These are phyloP conservation scores for Caenorhabditis angaria DNA, from an alignment of 2,888 invertebrate genomes.

Conservation along the genomic window DNA sequence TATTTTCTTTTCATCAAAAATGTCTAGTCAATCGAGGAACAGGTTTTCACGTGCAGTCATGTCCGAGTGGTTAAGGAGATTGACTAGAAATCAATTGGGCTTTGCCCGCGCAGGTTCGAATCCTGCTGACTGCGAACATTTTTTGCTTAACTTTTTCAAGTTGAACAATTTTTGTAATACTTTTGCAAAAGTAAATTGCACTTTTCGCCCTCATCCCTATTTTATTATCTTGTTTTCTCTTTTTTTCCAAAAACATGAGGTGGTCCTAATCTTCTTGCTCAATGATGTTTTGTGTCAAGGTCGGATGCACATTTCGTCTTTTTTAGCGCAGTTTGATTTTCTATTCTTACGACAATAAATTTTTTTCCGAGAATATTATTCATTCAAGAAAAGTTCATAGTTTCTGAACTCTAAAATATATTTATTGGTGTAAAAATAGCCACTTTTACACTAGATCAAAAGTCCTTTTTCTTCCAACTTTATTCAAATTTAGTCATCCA, in stretches of 20 bases:
- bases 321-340: no score
- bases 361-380: no score
- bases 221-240: not conserved
- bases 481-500: not conserved
- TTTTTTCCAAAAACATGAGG: no score
- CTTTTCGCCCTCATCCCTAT: not conserved
- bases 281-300: not conserved
- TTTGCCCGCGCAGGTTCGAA: constrained; percentile 62
- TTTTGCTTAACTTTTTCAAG: constrained; percentile 3
- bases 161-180: not conserved
- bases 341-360: no score
- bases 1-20: no score
- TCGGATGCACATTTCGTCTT: not conserved
- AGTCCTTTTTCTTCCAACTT: not conserved
- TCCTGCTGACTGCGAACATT: constrained; percentile 51
- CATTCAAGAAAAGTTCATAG: no score
- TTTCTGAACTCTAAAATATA: no score
- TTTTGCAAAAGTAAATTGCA: not conserved
- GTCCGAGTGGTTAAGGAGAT: constrained; percentile 66
- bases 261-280: not conserved
- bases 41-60: constrained; percentile 33
- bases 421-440: no score
- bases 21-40: no score
- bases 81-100: constrained; percentile 63
- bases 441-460: not conserved